Conservation (phyloP, 2,888 invertebrate species). For the Lithosia quadra region DNA sequence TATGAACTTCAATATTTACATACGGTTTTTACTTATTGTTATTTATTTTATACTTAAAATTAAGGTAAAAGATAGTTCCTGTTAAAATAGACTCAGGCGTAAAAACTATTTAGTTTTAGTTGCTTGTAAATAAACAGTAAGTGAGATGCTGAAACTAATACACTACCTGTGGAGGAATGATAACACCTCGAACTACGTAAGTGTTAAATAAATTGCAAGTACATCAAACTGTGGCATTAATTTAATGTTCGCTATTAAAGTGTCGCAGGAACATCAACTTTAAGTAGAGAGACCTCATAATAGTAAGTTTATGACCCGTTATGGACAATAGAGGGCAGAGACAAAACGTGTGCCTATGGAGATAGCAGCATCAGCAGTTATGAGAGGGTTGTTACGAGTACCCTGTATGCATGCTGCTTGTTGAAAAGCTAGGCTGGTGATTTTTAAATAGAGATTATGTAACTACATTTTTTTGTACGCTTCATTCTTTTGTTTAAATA, state of each 20-base stretch:
- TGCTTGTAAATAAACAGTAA: neutral
- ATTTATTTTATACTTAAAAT: too few species aligned
- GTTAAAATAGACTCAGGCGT: too few species aligned
- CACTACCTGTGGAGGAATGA: constrained; percentile 1
- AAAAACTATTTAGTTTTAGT: neutral
- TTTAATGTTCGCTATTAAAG: constrained; percentile 1
- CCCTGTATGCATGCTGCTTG: neutral
- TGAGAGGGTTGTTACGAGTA: neutral
- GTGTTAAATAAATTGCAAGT: neutral
- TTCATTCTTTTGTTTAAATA: too few species aligned
- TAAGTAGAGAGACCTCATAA: neutral
- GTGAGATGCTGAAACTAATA: neutral
- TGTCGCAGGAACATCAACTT: constrained; percentile 1
- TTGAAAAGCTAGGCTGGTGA: neutral
- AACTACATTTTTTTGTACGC: too few species aligned
- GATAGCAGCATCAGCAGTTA: neutral
- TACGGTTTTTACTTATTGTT: too few species aligned
- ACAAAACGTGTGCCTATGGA: neutral
- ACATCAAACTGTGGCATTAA: neutral
- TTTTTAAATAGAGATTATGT: neutral
- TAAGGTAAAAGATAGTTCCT: too few species aligned
- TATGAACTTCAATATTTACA: too few species aligned
- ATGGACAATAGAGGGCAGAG: neutral
- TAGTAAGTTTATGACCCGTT: neutral
- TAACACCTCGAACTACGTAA: neutral